Conservation (phyloP, 2,888 invertebrate species). For the Ichneumon xanthorius region DNA sequence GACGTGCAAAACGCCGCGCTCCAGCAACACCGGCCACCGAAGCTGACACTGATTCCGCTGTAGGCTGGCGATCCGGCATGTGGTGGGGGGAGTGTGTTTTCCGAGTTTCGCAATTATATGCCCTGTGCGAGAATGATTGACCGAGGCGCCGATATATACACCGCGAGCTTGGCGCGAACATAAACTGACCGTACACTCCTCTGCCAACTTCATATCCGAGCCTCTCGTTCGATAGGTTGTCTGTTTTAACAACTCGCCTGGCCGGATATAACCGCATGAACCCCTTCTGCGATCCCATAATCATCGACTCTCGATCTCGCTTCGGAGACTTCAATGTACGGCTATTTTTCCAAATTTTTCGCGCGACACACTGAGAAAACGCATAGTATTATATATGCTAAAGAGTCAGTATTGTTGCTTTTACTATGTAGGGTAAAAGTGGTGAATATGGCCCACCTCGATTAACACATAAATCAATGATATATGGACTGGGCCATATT, state of each 20-base stretch:
- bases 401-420: no score
- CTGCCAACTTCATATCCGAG: constrained; percentile 10
- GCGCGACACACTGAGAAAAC: neutral
- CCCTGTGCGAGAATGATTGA: constrained; percentile 10
- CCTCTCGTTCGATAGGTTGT: constrained; percentile 54
- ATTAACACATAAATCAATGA: no score
- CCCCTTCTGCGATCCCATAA: constrained; percentile 32
- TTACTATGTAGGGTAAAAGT: no score
- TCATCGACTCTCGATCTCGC: constrained; percentile 7
- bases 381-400: no score
- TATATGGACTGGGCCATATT: no score
- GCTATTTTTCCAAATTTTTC: neutral
- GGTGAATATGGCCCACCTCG: no score
- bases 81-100: constrained; percentile 19
- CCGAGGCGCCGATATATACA: constrained; percentile 8
- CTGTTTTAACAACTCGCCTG: constrained; percentile 68
- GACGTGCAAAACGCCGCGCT: constrained; percentile 63
- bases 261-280: constrained; percentile 54
- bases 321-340: neutral
- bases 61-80: constrained; percentile 28
- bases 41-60: constrained; percentile 26
- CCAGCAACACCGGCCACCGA: constrained; percentile 28
- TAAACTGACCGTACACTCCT: constrained; percentile 39
- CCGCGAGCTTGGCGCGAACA: constrained; percentile 21
- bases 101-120: constrained; percentile 29